Percentiles rank a stretch among this genome's conserved stretches.
These are phyloP conservation scores for Enteromius trimaculatus DNA, from an alignment of 2,797 vertebrate species.

Conservation along the genomic window DNA sequence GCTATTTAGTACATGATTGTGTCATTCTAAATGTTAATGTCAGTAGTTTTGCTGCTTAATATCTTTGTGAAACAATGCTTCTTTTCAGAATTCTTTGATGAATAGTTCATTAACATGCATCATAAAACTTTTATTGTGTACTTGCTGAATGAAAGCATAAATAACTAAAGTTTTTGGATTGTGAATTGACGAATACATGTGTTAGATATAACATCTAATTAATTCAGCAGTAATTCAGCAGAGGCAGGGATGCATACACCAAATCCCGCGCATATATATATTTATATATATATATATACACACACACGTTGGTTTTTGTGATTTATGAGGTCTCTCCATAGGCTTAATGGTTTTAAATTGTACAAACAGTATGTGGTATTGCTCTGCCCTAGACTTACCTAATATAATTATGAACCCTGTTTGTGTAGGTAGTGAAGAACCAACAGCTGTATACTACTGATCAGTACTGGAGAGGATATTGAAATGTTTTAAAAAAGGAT, in stretches of 20 bases:
- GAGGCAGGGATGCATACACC: too few relatives aligned
- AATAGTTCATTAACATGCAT: neutral
- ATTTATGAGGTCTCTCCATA: too few relatives aligned
- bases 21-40: neutral
- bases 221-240: too few relatives aligned
- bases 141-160: neutral
- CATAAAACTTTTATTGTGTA: neutral
- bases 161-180: too few relatives aligned
- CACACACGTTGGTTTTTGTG: too few relatives aligned
- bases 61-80: neutral
- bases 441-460: conserved; percentile 5
- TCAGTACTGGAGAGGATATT: neutral
- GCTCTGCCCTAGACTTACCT: too few relatives aligned
- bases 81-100: neutral
- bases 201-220: too few relatives aligned
- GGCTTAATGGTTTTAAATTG: too few relatives aligned
- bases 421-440: neutral
- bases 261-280: too few relatives aligned
- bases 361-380: too few relatives aligned
- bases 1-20: neutral
- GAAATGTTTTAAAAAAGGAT: neutral
- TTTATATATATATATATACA: too few relatives aligned
- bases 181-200: too few relatives aligned
- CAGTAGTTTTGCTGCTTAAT: neutral
- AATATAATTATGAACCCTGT: neutral